Conservation (phyloP, 2,797 vertebrate genomes). For the Natrix natrix region DNA sequence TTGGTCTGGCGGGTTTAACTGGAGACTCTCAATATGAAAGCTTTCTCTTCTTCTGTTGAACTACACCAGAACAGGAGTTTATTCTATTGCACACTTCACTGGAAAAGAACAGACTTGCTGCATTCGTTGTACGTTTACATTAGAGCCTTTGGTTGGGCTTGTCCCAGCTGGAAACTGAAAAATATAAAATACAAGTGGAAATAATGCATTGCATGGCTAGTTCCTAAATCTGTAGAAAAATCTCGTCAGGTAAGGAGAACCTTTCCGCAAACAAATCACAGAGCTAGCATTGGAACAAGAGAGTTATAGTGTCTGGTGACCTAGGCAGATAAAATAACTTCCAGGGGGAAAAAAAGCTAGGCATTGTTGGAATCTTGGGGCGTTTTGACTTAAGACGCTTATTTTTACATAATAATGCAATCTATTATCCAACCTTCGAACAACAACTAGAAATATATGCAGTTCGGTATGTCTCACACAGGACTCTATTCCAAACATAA, state of each 20-base stretch:
- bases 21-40: slow-evolving; percentile 45
- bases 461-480: background rate
- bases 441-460: background rate
- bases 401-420: background rate
- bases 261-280: slow-evolving; percentile 3
- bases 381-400: background rate
- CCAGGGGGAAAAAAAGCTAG: background rate
- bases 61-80: slow-evolving; percentile 54
- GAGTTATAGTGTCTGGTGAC: background rate
- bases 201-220: slow-evolving; percentile 49
- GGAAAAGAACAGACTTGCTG: slow-evolving; percentile 57
- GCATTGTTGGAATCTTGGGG: background rate
- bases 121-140: slow-evolving; percentile 48
- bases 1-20: slow-evolving; percentile 53
- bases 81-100: slow-evolving; percentile 61
- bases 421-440: background rate
- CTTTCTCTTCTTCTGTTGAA: slow-evolving; percentile 6
- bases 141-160: slow-evolving; percentile 39
- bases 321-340: background rate
- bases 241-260: background rate
- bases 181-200: slow-evolving; percentile 49
- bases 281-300: background rate
- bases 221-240: slow-evolving; percentile 18
- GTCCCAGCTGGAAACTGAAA: slow-evolving; percentile 41
- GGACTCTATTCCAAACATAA: background rate